These are phyloP conservation scores for Diuraphis noxia DNA, from an alignment of 1,140 invertebrate genomes.

Conservation along the genomic window DNA sequence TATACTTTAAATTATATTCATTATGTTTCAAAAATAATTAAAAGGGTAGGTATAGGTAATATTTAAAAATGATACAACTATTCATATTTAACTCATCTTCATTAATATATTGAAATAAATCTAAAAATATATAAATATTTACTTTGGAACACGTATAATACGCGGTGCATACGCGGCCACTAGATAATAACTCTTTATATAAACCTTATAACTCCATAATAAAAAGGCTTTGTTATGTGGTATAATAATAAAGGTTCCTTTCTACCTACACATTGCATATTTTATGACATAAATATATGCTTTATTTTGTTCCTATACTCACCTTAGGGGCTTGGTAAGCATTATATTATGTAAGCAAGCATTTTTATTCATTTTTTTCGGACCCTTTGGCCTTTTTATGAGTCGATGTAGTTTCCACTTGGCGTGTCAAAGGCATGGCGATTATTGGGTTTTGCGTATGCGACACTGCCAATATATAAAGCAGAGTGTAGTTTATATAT, in stretches of 20 bases:
- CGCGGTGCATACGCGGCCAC: background rate
- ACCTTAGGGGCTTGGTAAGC: constrained; percentile 22
- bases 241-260: background rate
- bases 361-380: constrained; percentile 35
- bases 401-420: constrained; percentile 39
- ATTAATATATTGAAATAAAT: background rate
- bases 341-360: background rate
- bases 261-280: background rate
- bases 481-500: constrained; percentile 4
- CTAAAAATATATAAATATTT: background rate
- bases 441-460: constrained; percentile 41
- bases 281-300: background rate
- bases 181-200: constrained; percentile 13
- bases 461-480: constrained; percentile 1
- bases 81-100: background rate
- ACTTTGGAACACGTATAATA: background rate
- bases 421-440: constrained; percentile 26
- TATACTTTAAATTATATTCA: too few relatives aligned
- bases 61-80: background rate
- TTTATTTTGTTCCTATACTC: constrained; percentile 9
- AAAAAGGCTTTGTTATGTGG: background rate
- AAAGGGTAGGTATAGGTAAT: background rate
- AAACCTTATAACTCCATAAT: background rate
- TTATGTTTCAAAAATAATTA: background rate
- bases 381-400: constrained; percentile 49